Base-by-base conservation (phyloP, 2,797 vertebrate species). In the Poliocrania exsul region DNA sequence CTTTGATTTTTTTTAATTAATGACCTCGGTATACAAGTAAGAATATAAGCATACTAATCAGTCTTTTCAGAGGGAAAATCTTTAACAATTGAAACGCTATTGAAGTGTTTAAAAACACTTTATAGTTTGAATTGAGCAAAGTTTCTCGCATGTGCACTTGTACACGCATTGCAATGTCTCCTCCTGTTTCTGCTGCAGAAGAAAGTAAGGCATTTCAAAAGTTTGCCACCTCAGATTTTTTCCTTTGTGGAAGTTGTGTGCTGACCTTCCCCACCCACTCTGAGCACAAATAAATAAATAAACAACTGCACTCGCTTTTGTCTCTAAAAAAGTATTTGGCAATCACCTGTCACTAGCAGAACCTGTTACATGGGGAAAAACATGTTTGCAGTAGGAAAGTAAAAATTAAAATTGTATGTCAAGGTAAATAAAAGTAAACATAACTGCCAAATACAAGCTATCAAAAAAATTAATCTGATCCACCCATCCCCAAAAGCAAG, bases 401-500 rank as follows among this genome's bases (percentile, higher is more conserved):
- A 93, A 78, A 88, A 88, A 86, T 87, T 78, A 46, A 83, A 90
- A 54, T 71, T 64, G 25, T 77, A 16, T 51, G 86, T 92, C 58
- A 79, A 15, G 80, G 77, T 96, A 88, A 91, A 82, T 81, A 94
- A 75, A 94, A 96, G 92, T 94, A 84, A 88, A 80, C 29, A 2
- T 78, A 79, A 70, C 60, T 94, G 95, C 92, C 95, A 95, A 92
- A 81, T 10, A 16, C 3, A 1, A 83, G 81, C 65, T 89, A 93
- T 92, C 94, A 96, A 75, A 72, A 72, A 93, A 95, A 35, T 38
- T 1, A 77, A 81, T 93, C 86, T 1, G 60, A 66, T 69, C 88
- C 82, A 8, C 96, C 95, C 94, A 94, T 92, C 77, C 93, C 88
- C 90, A 91, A 92, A 72, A 96, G 95, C 93, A 93, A 96, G 88